Evolutionary conservation across 2,888 invertebrate genomes (phyloP).

Genomic region (Tromatobia lineatoria): DNA sequence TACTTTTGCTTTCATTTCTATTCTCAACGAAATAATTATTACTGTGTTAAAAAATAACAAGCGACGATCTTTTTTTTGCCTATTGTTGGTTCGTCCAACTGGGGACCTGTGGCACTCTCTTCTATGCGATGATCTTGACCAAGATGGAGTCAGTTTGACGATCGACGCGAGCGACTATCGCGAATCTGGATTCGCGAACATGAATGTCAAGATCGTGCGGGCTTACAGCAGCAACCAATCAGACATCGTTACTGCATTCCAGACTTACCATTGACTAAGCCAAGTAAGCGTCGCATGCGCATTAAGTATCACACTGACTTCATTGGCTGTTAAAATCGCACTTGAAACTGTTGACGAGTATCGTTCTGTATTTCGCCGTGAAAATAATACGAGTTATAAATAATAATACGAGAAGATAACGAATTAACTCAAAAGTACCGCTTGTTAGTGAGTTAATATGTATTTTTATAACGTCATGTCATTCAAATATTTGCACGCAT

Average conservation of each 20-base stretch:
- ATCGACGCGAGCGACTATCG: neutral
- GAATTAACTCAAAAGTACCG: conserved; percentile 2
- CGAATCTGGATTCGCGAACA: neutral
- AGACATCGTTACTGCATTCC: neutral
- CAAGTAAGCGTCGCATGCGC: neutral
- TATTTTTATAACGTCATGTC: neutral
- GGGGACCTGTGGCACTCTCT: too few relatives aligned
- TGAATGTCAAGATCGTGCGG: neutral
- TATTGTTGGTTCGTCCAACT: too few relatives aligned
- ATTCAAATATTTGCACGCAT: neutral
- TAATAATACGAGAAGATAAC: too few relatives aligned
- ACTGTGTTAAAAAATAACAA: neutral
- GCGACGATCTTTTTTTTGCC: neutral
- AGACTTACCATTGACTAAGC: neutral
- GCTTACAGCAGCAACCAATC: neutral
- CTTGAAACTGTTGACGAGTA: neutral
- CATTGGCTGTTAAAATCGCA: neutral
- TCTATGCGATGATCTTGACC: neutral
- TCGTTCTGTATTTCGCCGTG: neutral
- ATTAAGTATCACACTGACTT: neutral
- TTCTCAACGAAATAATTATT: neutral
- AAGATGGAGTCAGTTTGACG: neutral
- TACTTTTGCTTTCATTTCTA: neutral
- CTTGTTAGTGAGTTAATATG: conserved; percentile 8
- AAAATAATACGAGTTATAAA: neutral